These are phyloP conservation scores for Chrysogorgia sp. DNA, from an alignment of 92 coral and sea anemone species.

Conservation along the genomic window DNA sequence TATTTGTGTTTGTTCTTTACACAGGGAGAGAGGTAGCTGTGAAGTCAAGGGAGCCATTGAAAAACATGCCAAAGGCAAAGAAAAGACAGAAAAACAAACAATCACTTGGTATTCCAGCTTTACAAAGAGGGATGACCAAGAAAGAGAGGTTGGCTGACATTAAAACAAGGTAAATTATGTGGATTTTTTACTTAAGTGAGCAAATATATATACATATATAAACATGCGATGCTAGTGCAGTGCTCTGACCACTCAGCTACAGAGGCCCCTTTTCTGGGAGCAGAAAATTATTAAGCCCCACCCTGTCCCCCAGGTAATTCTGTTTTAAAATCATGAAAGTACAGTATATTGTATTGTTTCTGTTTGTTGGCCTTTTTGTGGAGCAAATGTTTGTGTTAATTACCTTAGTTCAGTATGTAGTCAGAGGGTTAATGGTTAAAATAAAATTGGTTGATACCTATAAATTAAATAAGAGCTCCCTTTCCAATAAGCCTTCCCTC, in stretches of 20 bases:
- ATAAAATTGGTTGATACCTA: no score
- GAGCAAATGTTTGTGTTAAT: no score
- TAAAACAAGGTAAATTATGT: constrained; percentile 6
- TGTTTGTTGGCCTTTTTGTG: no score
- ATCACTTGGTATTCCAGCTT: background rate
- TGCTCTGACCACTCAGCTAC: no score
- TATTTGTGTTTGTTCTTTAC: background rate
- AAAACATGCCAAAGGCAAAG: constrained; percentile 29
- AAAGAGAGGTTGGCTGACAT: constrained; percentile 34
- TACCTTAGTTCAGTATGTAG: no score
- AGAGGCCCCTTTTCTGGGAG: no score
- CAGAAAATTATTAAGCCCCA: no score
- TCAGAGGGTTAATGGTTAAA: no score
- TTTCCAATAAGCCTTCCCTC: no score
- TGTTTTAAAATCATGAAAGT: background rate
- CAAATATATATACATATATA: background rate
- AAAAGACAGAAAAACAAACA: background rate
- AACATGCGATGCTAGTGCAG: no score
- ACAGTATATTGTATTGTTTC: no score
- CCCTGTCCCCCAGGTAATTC: background rate
- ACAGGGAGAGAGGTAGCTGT: constrained; percentile 28
- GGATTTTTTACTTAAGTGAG: background rate
- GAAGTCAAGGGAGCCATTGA: background rate
- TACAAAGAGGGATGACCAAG: constrained; percentile 14
- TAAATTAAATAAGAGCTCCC: no score